These are phyloP conservation scores for Wasmannia auropunctata DNA, from an alignment of 1,140 invertebrate species.

Conservation along the genomic window DNA sequence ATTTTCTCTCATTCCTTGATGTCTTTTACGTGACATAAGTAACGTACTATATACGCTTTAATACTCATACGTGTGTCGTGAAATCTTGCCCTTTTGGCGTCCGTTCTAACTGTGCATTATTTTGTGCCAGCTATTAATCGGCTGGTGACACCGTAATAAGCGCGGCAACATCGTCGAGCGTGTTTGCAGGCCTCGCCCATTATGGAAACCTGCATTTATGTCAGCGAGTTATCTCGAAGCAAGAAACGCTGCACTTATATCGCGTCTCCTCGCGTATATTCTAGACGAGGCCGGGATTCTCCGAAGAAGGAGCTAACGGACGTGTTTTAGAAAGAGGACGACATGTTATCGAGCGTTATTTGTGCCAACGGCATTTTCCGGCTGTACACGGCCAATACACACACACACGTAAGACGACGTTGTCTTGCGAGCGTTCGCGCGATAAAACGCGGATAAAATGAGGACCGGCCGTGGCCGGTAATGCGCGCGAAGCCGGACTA, in stretches of 20 bases:
- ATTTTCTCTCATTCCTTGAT: neutral
- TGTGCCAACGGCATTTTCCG: slow-evolving; percentile 52
- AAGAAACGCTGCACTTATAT: slow-evolving; percentile 45
- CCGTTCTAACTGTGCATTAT: neutral
- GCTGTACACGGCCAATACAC: slow-evolving; percentile 33
- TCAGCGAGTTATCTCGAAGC: slow-evolving; percentile 13
- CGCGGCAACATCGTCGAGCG: slow-evolving; percentile 39
- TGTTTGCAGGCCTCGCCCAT: slow-evolving; percentile 36
- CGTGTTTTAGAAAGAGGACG: slow-evolving; percentile 8
- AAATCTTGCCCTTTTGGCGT: neutral
- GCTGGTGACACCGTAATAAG: slow-evolving; percentile 34
- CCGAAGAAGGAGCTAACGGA: slow-evolving; percentile 18
- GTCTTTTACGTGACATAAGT: neutral
- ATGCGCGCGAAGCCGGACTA: slow-evolving; percentile 21
- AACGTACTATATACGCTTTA: neutral
- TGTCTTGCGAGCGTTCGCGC: too few species aligned
- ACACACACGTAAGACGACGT: slow-evolving; percentile 15
- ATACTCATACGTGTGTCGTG: neutral
- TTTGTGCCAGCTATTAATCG: slow-evolving; percentile 65
- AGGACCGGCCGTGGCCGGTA: slow-evolving; percentile 2
- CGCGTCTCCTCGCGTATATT: neutral
- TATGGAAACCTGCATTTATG: slow-evolving; percentile 67
- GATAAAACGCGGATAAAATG: slow-evolving; percentile 37
- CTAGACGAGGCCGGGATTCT: slow-evolving; percentile 27
- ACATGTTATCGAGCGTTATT: slow-evolving; percentile 55